Evolutionary conservation across 2,888 invertebrate species (phyloP), one percentile per base, ranked within the genome.

Genomic region (Lampropteryx suffumata): DNA sequence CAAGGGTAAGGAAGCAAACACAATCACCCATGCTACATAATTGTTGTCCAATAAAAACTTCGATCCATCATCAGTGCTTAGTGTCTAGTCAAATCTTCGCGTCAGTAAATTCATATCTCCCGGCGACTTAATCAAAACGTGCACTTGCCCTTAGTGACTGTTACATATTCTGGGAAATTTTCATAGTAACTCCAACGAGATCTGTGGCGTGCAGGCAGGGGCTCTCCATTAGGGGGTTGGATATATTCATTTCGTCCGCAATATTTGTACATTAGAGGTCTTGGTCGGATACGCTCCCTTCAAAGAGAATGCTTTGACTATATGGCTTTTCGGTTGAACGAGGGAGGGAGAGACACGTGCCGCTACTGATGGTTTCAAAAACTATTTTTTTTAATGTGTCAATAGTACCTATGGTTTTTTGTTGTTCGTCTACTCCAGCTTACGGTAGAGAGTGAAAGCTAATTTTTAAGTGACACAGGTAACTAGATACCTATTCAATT

Each of bases 191-290:
- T 57, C 32, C 11, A 24, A 27, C 1, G 8, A 12, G 21, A 29
- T 42, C 52, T 46, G 10, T 44, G 24, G n/a, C 64, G n/a, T 3
- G n/a, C 6, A 41, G 24, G 2, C 8, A 40, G 59, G 65, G 64
- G 57, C 69, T 43, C 12, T 8, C 13, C 51, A 56, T n/a, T 41
- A 51, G 62, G 59, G 73, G 76, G 71, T 67, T 79, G 81, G 83
- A 87, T 85, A 81, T 89, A 88, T 89, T 89, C 88, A 89, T 90
- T 86, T 80, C 83, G 78, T 79, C 88, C 90, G 87, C 90, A 90
- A 90, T 90, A 87, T 90, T 90, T 89, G 89, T 87, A 85, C 87
- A 89, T 89, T 89, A 89, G 87, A 89, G 90, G 90, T 89, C 87
- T 86, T 83, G 88, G 73, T 74, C 82, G 80, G 80, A 76, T 86